A percentile compares a stretch with the other conserved stretches of the same genome.
Conservation (phyloP, 2,113 vertebrate species). For the Pachycephala philippinensis region DNA sequence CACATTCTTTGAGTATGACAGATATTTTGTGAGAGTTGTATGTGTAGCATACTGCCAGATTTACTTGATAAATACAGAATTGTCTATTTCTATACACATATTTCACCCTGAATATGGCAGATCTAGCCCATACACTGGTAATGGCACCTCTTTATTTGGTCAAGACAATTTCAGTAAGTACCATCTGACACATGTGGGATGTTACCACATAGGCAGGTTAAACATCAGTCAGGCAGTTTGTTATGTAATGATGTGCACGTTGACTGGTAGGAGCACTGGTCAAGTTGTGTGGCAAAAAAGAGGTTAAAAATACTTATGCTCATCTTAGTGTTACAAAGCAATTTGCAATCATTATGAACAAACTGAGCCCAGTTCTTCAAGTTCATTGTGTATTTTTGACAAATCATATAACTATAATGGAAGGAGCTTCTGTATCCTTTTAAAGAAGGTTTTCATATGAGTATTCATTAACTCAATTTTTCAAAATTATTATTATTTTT, state of each 20-base stretch:
- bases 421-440: background rate
- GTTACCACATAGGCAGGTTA: background rate
- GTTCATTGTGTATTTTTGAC: background rate
- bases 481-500: background rate
- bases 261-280: background rate
- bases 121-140: background rate
- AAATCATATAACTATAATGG: background rate
- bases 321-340: background rate
- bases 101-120: background rate
- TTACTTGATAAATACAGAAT: background rate
- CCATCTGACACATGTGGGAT: background rate
- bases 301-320: background rate
- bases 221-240: background rate
- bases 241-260: background rate
- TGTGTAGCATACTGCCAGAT: background rate
- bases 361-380: background rate
- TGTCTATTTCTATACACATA: background rate
- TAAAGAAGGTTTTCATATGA: background rate
- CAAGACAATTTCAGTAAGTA: background rate
- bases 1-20: background rate
- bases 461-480: background rate
- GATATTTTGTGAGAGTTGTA: background rate
- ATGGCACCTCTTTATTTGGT: background rate
- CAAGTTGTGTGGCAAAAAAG: background rate
- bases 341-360: background rate